These are phyloP conservation scores for Gallirallus australis DNA, from an alignment of 2,797 vertebrate species.

Conservation along the genomic window DNA sequence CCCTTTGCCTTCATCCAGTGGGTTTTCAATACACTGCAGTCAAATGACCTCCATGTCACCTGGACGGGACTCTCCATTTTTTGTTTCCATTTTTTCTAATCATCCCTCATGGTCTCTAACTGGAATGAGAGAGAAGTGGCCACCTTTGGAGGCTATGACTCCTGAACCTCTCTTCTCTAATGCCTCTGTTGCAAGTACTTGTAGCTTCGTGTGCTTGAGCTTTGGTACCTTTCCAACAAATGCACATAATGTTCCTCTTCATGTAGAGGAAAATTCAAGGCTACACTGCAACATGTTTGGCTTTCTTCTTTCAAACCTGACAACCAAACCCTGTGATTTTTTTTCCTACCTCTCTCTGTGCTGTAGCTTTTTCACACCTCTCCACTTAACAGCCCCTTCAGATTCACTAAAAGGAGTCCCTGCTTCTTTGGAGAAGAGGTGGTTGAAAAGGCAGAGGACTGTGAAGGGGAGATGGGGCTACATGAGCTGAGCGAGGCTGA, in stretches of 20 bases:
- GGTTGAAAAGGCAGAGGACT: conserved; percentile 5
- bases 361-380: conserved; percentile 8
- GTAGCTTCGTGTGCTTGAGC: background rate
- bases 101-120: background rate
- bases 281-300: background rate
- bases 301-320: background rate
- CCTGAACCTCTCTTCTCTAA: background rate
- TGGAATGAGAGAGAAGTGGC: background rate
- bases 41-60: background rate
- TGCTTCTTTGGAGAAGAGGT: background rate
- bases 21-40: background rate
- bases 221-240: background rate
- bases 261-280: background rate
- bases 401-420: background rate
- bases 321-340: background rate
- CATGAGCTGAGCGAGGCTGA: background rate
- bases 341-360: background rate
- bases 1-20: background rate
- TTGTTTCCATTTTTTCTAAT: background rate
- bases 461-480: background rate
- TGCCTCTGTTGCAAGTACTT: background rate
- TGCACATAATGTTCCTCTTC: accelerated
- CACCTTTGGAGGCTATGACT: background rate
- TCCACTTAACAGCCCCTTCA: background rate
- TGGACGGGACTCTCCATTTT: background rate